A percentile compares a stretch with the other conserved stretches of the same genome.
phyloP scores from a whole-genome alignment of 1,140 invertebrate genomes.

The Conopomorpha cramerella region DNA sequence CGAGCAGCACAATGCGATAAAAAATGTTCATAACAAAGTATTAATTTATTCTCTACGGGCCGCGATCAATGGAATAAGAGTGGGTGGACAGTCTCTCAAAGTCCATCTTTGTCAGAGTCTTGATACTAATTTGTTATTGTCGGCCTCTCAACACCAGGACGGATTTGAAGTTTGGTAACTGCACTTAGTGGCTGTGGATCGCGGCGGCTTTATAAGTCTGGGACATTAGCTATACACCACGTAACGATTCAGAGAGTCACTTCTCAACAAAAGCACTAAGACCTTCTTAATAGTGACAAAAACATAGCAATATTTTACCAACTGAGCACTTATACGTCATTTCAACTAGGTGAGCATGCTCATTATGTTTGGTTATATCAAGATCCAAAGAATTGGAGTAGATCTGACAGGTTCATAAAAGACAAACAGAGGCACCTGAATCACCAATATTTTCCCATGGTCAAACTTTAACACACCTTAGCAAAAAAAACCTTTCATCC shows the following conservation, averaged over 20 bases:
- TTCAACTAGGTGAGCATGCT: no score
- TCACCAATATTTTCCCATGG: slow-evolving; percentile 54
- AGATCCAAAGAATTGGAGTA: background rate
- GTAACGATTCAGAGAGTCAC: no score
- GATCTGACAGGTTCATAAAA: background rate
- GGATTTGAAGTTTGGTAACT: slow-evolving; percentile 50
- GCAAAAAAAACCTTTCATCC: slow-evolving; percentile 44
- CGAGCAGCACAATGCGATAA: slow-evolving; percentile 37
- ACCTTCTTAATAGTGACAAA: no score
- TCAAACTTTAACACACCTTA: slow-evolving; percentile 49
- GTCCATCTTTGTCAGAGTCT: slow-evolving; percentile 58
- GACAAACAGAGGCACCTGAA: slow-evolving; percentile 48
- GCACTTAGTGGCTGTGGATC: no score
- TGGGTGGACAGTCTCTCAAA: slow-evolving; percentile 55
- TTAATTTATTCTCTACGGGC: slow-evolving; percentile 51
- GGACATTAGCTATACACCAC: no score
- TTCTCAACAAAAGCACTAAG: no score
- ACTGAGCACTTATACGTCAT: no score
- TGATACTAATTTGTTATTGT: slow-evolving; percentile 58
- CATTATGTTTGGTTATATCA: no score
- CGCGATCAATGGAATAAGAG: slow-evolving; percentile 45
- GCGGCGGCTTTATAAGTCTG: no score
- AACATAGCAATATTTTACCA: no score
- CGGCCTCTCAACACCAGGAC: slow-evolving; percentile 38
- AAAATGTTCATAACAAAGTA: slow-evolving; percentile 54